Conservation (phyloP, 2,797 vertebrate genomes). For the Sebastes reedi region DNA sequence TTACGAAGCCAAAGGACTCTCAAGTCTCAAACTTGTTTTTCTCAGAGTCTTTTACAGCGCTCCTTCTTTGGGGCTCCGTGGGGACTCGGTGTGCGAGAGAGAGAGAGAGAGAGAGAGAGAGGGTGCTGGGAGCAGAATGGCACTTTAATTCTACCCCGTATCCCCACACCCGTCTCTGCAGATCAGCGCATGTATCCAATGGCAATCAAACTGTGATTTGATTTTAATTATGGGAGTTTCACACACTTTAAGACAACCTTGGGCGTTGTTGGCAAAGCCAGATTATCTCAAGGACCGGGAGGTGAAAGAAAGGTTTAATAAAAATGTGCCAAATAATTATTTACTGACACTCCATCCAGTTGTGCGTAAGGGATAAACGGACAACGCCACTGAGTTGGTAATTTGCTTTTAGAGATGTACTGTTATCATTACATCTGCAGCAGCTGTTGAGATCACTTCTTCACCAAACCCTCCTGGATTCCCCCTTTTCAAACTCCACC, state of each 20-base stretch:
- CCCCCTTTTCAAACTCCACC: conserved; percentile 31
- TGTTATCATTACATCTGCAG: conserved; percentile 57
- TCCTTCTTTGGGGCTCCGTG: conserved; percentile 39
- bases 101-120: too few relatives aligned
- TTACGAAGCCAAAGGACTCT: conserved; percentile 67
- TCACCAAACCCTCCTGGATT: conserved; percentile 45
- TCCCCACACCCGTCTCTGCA: neutral
- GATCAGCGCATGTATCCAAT: conserved; percentile 25
- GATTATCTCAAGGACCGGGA: conserved; percentile 9
- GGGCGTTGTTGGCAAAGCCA: conserved; percentile 37
- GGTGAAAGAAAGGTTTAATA: conserved; percentile 17
- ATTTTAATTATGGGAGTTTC: conserved; percentile 64
- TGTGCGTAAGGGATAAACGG: conserved; percentile 28
- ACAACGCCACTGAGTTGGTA: conserved; percentile 22
- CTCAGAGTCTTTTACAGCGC: conserved; percentile 37
- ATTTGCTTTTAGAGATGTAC: conserved; percentile 62
- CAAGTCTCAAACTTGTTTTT: conserved; percentile 58
- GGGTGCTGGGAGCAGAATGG: conserved; percentile 50
- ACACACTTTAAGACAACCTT: conserved; percentile 42
- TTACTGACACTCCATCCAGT: conserved; percentile 33
- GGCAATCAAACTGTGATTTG: conserved; percentile 45
- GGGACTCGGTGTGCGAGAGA: conserved; percentile 21
- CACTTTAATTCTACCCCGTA: conserved; percentile 32
- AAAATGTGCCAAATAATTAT: conserved; percentile 42
- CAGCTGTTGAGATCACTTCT: conserved; percentile 49